phyloP scores from a whole-genome alignment of 2,797 vertebrate species.

The Otolemur crassicaudatus region DNA sequence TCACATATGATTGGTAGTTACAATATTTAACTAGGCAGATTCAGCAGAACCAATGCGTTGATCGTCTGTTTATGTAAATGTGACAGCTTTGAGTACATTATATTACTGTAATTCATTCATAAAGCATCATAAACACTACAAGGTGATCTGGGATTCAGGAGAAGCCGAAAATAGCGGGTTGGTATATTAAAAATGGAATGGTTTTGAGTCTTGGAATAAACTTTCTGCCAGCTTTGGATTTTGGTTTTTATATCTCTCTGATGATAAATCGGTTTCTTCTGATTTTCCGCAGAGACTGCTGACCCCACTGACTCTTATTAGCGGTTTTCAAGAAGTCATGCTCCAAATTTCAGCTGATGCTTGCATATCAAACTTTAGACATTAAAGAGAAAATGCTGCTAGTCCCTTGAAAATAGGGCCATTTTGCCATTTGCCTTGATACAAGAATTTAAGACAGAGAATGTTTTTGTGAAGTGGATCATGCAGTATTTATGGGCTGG shows the following conservation, averaged over 20 bases:
- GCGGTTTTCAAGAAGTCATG: conserved; percentile 49
- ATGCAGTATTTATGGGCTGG: background rate
- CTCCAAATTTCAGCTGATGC: conserved; percentile 61
- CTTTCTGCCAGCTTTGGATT: background rate
- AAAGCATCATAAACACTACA: background rate
- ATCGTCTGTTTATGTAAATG: conserved; percentile 26
- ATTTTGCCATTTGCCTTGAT: background rate
- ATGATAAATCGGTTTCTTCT: conserved; percentile 51
- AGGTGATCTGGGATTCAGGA: background rate
- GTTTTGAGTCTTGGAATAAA: background rate
- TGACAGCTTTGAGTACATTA: background rate
- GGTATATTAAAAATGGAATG: conserved; percentile 1
- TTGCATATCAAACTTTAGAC: conserved; percentile 21
- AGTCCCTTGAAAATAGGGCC: conserved; percentile 13
- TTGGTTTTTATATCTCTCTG: conserved; percentile 1
- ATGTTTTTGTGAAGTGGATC: background rate
- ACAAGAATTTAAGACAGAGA: background rate
- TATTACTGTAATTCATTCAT: background rate
- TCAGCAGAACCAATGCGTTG: background rate
- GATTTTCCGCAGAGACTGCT: background rate
- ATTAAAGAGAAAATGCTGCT: conserved; percentile 23
- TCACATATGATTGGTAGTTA: background rate
- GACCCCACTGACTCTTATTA: conserved; percentile 15
- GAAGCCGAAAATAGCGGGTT: background rate
- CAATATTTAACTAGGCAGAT: background rate